A percentile compares a stretch with the other conserved stretches of the same genome.
These are phyloP conservation scores for Harlomillsia oculata DNA, from an alignment of 1,140 invertebrate species.

Conservation along the genomic window DNA sequence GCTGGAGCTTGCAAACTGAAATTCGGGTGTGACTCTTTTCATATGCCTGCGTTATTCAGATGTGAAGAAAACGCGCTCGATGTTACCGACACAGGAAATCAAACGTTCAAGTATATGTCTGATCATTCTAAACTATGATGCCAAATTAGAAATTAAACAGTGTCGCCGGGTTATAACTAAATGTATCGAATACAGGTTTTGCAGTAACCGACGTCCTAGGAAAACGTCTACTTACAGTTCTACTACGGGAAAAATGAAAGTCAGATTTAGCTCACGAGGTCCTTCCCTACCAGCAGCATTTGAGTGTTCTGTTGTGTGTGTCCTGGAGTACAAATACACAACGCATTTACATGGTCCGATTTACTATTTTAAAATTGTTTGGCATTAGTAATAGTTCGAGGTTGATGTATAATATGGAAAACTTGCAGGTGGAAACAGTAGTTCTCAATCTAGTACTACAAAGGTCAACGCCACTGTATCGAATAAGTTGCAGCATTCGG, in stretches of 20 bases:
- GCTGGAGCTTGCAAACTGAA: conserved; percentile 17
- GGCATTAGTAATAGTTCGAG: no score
- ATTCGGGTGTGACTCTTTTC: conserved; percentile 30
- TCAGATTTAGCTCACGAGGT: conserved; percentile 23
- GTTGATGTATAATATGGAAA: no score
- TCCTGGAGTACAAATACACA: no score
- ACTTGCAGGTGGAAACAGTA: no score
- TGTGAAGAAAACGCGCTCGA: conserved; percentile 31
- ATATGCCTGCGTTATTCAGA: conserved; percentile 29
- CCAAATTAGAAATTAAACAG: background rate
- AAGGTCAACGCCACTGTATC: no score
- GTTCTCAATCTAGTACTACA: no score
- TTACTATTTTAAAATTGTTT: no score
- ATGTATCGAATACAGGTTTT: conserved; percentile 21
- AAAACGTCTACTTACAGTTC: conserved; percentile 11
- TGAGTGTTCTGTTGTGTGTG: conserved; percentile 29
- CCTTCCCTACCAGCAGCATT: conserved; percentile 25
- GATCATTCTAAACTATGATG: background rate
- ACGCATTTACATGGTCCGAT: no score
- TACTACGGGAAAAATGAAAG: conserved; percentile 8
- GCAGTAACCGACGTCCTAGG: conserved; percentile 27
- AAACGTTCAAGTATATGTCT: conserved; percentile 14
- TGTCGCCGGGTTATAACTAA: background rate
- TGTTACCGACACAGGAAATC: conserved; percentile 12
- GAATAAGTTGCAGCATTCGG: no score